These are phyloP conservation scores for Ischnus inquisitorius DNA, from an alignment of 2,888 invertebrate species.

Conservation along the genomic window DNA sequence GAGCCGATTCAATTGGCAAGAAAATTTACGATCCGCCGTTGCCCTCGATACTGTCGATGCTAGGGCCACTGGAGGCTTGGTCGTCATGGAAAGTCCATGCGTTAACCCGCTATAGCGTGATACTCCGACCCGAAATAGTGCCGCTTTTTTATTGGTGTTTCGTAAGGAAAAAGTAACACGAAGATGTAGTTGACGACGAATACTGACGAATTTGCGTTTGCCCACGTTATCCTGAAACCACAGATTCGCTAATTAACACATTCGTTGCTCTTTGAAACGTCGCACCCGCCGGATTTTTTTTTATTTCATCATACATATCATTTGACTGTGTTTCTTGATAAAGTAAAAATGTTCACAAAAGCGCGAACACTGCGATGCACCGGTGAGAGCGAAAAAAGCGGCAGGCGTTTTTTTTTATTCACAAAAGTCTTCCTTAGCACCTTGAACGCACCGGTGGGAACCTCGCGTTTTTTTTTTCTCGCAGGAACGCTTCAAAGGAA, in stretches of 20 bases:
- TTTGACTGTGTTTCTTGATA: not conserved
- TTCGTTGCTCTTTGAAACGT: not conserved
- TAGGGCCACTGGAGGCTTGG: slow-evolving; percentile 1
- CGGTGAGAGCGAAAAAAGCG: not conserved
- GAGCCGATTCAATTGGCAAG: slow-evolving; percentile 58
- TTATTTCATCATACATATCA: not conserved
- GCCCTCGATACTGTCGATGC: slow-evolving; percentile 27
- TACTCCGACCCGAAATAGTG: not conserved
- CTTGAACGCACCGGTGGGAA: not conserved
- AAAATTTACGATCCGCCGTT: slow-evolving; percentile 56
- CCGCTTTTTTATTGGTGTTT: not conserved
- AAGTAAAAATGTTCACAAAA: slow-evolving; percentile 3
- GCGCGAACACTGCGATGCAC: not conserved
- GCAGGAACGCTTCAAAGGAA: slow-evolving; percentile 52
- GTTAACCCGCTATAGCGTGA: not conserved
- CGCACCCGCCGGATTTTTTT: not conserved
- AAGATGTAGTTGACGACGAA: not conserved
- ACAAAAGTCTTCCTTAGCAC: slow-evolving; percentile 12
- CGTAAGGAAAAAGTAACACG: not conserved
- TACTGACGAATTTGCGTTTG: not conserved
- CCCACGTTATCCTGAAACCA: not conserved
- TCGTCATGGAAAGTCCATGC: slow-evolving; percentile 3
- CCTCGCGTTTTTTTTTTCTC: slow-evolving; percentile 32
- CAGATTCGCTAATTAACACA: not conserved
- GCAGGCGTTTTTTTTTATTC: slow-evolving; percentile 7